These are phyloP conservation scores for Cylloceria caligata DNA, from an alignment of 2,888 invertebrate genomes.

Conservation along the genomic window DNA sequence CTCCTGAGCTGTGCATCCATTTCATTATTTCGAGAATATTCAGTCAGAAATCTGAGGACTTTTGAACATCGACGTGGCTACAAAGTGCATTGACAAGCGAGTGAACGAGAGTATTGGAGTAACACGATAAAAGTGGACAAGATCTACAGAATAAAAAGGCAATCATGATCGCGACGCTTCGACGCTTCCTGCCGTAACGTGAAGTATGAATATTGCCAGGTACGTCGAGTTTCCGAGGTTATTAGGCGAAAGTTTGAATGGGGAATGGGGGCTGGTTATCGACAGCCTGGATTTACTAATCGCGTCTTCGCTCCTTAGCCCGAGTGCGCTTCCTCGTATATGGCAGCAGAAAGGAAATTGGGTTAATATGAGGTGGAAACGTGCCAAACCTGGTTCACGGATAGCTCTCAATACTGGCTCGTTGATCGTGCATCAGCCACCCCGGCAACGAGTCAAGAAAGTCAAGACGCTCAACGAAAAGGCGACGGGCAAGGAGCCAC, in stretches of 20 bases:
- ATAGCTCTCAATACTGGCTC: conserved; percentile 45
- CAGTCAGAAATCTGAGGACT: neutral
- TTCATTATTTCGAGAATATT: neutral
- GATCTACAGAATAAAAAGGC: neutral
- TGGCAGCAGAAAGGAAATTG: conserved; percentile 73
- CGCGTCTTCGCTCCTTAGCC: conserved; percentile 70
- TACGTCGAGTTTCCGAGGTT: conserved; percentile 38
- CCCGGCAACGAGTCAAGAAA: conserved; percentile 40
- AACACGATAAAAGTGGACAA: neutral
- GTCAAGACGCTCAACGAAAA: conserved; percentile 26
- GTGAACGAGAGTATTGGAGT: neutral
- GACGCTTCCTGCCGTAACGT: conserved; percentile 25
- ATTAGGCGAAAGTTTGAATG: conserved; percentile 36
- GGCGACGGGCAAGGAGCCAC: neutral
- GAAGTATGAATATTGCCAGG: conserved; percentile 43
- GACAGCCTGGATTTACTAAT: conserved; percentile 73
- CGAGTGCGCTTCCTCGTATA: conserved; percentile 45
- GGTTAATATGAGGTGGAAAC: conserved; percentile 80
- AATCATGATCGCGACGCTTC: neutral
- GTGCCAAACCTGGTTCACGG: conserved; percentile 74
- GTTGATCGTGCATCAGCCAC: conserved; percentile 38
- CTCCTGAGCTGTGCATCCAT: neutral
- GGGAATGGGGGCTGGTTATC: conserved; percentile 64
- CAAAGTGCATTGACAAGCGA: neutral
- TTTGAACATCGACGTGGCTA: neutral